Evolutionary conservation across 2,113 vertebrate species (phyloP), one percentile per base, ranked within the genome.

Genomic region (Rousettus leschenaultii): DNA sequence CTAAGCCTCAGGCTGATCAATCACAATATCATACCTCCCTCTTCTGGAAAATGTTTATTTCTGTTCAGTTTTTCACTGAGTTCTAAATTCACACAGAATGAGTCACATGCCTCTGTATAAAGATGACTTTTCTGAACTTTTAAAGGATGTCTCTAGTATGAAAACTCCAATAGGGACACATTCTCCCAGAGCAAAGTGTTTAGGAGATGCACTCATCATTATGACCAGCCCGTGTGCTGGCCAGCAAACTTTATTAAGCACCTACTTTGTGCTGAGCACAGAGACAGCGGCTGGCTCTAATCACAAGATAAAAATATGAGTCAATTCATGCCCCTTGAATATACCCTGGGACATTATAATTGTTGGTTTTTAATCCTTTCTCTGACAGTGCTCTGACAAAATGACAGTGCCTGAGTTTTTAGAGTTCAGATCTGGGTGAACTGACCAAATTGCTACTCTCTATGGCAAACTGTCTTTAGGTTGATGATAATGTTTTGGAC

Each of bases 11-110:
- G n/a, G 19, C 40, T 24, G 65, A 92, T 80, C n/a, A 35, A 94
- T 86, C 35, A 79, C 2, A 82, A 2, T 53, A 26, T 9, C 73
- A 30, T 26, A 78, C 16, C 15, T 89, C 18, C 22, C 9, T 26
- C 15, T 96, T 92, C 70, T 68, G 28, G 75, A 90, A 96, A 90
- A 77, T 28, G 6, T 35, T 77, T 75, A 63, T 85, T 70, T 94
- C 75, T 68, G 22, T 86, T 70, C 21, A 30, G 40, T 45, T 71
- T 57, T 65, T 91, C 61, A 22, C n/a, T 33, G 48, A 70, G 13
- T 68, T 91, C 80, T 71, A 84, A 77, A 70, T 84, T 89, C 40
- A 80, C 4, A 4, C 38, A 35, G 43, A 33, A 22, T 71, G 38
- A 95, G 45, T 91, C 6, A 22, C 40, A 79, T 59, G 35, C n/a